Evolutionary conservation across 1,140 invertebrate genomes (phyloP), one percentile per base, ranked within the genome.

Genomic region (Leptopilina clavipes): DNA sequence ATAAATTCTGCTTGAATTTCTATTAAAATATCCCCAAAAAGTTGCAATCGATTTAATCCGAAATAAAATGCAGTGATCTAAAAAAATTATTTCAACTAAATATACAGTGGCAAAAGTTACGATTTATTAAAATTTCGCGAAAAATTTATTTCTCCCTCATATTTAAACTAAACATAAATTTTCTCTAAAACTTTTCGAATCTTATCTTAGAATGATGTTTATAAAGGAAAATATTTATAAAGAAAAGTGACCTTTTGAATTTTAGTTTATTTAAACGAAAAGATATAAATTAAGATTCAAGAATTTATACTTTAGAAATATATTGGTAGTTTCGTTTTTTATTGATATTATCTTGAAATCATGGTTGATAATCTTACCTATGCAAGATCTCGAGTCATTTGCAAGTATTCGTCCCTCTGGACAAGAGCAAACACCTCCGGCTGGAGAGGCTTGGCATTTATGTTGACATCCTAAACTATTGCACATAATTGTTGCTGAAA

Each of bases 351-450:
- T 48, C n/a, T 12, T 7, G 1, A 75, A 52, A 45, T 54, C 25
- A 12, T 59, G 6, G 5, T 65, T 25, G 3, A 6, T 7, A 71
- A 14, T 83, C 90, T 90, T 89, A 95, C 94, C 94, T 78, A 94
- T 92, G 86, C 98, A 99, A 10, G 95, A 95, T 80, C 94, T 92
- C 79, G 96, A 95, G 88, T 98, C 96, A 1, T 94, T 89, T 0
- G 94, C 92, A 22, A 94, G 91, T 83, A 94, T 93, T 86, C 92
- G 94, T 1, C 97, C 97, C 31, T 94, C 91, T 0, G 94, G 93
- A 89, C 98, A 99, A 73, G 94, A 95, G 87, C 98, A 99, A 25
- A 94, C 92, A 48, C 98, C 98, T 54, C 98, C 98, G 5, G 92
- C 94, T 0, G 96, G 93, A 0, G 97, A 98, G 10, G 96, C 93